These are phyloP conservation scores for Ligdia adustata DNA, from an alignment of 2,888 invertebrate species.

Conservation along the genomic window DNA sequence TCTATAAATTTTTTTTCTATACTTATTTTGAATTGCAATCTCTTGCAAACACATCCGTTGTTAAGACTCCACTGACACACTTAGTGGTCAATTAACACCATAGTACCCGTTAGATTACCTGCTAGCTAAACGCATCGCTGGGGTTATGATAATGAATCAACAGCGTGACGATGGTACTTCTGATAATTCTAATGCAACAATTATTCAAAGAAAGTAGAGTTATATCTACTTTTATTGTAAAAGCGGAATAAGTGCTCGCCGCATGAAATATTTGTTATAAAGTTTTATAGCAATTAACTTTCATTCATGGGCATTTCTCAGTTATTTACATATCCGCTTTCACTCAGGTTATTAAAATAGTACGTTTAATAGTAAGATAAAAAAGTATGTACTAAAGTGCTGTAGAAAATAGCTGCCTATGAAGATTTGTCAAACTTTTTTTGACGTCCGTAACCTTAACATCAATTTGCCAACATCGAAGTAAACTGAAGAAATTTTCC, in stretches of 20 bases:
- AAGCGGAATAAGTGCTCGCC: not conserved
- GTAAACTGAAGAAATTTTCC: too few relatives aligned
- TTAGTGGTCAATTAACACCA: slow-evolving; percentile 38
- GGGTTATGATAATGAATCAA: slow-evolving; percentile 9
- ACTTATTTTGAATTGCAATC: too few relatives aligned
- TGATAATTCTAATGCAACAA: not conserved
- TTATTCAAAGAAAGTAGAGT: slow-evolving; percentile 14
- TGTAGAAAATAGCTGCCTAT: too few relatives aligned
- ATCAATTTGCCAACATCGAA: too few relatives aligned
- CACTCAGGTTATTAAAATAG: too few relatives aligned
- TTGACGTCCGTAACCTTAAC: too few relatives aligned
- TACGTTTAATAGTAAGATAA: too few relatives aligned
- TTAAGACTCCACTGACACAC: slow-evolving; percentile 38
- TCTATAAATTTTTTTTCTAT: too few relatives aligned
- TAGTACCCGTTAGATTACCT: slow-evolving; percentile 37
- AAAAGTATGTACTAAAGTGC: too few relatives aligned
- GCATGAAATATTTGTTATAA: not conserved
- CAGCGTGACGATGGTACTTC: not conserved
- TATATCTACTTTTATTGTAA: not conserved
- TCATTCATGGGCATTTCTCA: not conserved
- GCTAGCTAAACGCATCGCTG: slow-evolving; percentile 30
- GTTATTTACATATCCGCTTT: too few relatives aligned
- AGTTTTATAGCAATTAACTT: not conserved
- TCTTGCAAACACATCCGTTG: not conserved
- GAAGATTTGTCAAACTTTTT: too few relatives aligned